Evolutionary conservation across 2,797 vertebrate species (phyloP).

Genomic region (Urophycis tenuis): DNA sequence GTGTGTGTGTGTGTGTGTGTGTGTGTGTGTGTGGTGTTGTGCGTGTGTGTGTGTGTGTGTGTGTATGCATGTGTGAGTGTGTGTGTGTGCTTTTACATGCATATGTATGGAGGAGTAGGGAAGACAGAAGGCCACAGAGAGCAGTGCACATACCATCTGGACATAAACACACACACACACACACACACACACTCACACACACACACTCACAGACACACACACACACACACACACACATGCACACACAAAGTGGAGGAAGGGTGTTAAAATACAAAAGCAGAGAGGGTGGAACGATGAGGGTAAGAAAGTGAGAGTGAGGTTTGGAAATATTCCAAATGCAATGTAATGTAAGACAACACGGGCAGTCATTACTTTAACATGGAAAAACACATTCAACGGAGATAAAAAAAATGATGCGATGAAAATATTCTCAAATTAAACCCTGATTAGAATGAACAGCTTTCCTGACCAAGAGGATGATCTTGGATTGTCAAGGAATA

Average conservation of each 20-base stretch:
- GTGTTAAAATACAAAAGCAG: constrained; percentile 47
- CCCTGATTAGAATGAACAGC: background rate
- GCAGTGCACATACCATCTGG: constrained; percentile 64
- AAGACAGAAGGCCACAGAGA: constrained; percentile 62
- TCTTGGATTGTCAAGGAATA: background rate
- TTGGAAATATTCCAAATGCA: background rate
- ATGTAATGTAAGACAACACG: background rate
- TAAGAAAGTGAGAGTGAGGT: constrained; percentile 40
- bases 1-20: background rate
- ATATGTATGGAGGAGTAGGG: constrained; percentile 48
- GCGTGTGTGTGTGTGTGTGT: too few relatives aligned
- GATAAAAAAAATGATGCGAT: background rate
- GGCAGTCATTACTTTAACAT: background rate
- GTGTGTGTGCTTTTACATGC: constrained; percentile 22
- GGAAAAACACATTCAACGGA: background rate
- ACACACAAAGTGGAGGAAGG: constrained; percentile 48
- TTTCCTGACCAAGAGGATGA: background rate
- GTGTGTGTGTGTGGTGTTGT: background rate
- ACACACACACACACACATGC: background rate
- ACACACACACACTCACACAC: background rate
- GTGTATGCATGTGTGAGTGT: background rate
- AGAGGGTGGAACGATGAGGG: background rate
- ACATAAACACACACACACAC: constrained; percentile 11
- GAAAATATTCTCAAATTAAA: background rate
- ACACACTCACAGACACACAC: constrained; percentile 5